phyloP scores from a whole-genome alignment of 2,888 invertebrate genomes.

The Incurvaria masculella region DNA sequence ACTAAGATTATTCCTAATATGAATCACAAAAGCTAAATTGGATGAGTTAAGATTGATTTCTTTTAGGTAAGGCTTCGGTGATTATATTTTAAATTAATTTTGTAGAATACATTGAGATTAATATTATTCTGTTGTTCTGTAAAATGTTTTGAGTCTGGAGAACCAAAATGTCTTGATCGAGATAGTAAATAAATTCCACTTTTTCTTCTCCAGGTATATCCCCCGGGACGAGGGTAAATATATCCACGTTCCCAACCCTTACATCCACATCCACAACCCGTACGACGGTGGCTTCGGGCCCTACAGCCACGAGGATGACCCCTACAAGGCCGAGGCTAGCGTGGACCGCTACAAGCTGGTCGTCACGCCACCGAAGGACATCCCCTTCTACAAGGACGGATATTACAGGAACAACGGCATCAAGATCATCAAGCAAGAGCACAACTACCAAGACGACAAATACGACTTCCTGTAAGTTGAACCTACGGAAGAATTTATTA shows the following conservation, averaged over 20 bases:
- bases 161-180: too few species aligned
- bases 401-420: constrained; percentile 53
- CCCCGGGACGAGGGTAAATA: constrained; percentile 51
- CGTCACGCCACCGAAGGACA: constrained; percentile 32
- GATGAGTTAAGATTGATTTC: too few species aligned
- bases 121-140: too few species aligned
- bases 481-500: too few species aligned
- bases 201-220: constrained; percentile 36
- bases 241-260: constrained; percentile 51
- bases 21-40: too few species aligned
- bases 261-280: constrained; percentile 50
- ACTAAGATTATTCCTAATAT: too few species aligned
- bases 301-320: constrained; percentile 44
- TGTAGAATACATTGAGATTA: too few species aligned
- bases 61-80: too few species aligned
- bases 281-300: constrained; percentile 42
- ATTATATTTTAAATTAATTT: too few species aligned
- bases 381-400: constrained; percentile 46
- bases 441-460: constrained; percentile 48
- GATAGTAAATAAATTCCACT: too few species aligned
- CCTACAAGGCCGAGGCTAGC: constrained; percentile 45
- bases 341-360: constrained; percentile 38
- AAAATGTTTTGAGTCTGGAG: too few species aligned
- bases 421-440: constrained; percentile 47
- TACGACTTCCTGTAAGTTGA: constrained; percentile 50